Base-by-base conservation (phyloP, 2,113 vertebrate species). In the Periophthalmus modestus region DNA sequence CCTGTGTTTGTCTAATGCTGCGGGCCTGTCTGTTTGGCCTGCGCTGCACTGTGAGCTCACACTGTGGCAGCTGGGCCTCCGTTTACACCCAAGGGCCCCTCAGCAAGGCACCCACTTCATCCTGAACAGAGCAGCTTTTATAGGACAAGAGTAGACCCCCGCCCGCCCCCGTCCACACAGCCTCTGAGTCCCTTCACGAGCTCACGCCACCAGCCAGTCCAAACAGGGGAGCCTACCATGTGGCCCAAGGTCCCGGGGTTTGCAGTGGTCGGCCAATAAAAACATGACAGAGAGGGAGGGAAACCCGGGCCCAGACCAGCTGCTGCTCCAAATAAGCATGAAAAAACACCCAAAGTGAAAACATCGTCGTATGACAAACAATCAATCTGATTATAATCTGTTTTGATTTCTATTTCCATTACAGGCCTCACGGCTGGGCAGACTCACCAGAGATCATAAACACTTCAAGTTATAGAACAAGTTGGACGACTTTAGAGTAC, bases 91-190 rank as follows among this genome's bases (percentile, higher is more conserved):
- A 67, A 76, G 72, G 84, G 84, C 87, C 87, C 81, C 87, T 87
- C 80, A 87, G 87, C 75, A 48, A 87, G 87, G 76, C 82, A 63
- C 87, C 88, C 89, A 85, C 89, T 90, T 89, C 72, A 89, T 71
- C 86, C 91, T 77, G 77, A 90, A 92, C 91, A 92, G 88, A 90
- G 90, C 72, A 21, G 83, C 92, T 89, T 93, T 93, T 90, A 93
- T 92, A 83, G 89, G 72, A 83, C 87, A 85, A 85, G 81, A 73
- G 72, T 71, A 82, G 68, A 69, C 43, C 43, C 43, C 77, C 47
- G 5, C 46, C 24, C 43, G 10, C 74, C 73, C 82, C 75, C 57
- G 9, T 23, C 55, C n/a, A 23, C 69, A n/a, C 62, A 47, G 63
- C 75, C 77, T 83, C 68, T 79, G 47, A 87, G 79, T 78, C 78